Conservation (phyloP, 2,888 invertebrate species). For the Eumacrocentrus americanus region DNA sequence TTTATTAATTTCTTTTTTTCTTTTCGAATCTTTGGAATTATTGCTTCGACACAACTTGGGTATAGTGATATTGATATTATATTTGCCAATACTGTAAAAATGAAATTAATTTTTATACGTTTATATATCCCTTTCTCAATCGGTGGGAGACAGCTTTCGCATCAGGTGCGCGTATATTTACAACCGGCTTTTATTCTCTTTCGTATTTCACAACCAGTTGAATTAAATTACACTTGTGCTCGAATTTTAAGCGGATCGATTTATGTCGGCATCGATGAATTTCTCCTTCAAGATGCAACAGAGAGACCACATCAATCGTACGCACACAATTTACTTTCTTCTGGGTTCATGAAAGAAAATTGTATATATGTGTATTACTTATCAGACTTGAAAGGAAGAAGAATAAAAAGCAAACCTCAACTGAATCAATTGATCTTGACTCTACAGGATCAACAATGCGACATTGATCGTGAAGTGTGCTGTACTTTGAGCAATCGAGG, state of each 20-base stretch:
- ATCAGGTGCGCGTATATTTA: constrained; percentile 27
- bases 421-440: neutral
- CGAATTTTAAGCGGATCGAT: constrained; percentile 27
- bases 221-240: constrained; percentile 28
- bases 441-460: constrained; percentile 47
- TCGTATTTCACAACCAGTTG: constrained; percentile 26
- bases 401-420: neutral
- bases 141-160: constrained; percentile 11
- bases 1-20: neutral
- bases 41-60: neutral
- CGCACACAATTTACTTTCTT: too few species aligned
- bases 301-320: neutral
- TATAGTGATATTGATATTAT: neutral
- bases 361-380: neutral
- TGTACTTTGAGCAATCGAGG: constrained; percentile 39
- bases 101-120: constrained; percentile 1
- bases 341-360: too few species aligned
- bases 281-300: constrained; percentile 16
- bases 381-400: neutral
- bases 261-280: constrained; percentile 22
- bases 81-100: constrained; percentile 1
- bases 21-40: neutral
- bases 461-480: constrained; percentile 44
- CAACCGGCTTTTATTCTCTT: constrained; percentile 17
- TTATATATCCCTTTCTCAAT: constrained; percentile 11